These are phyloP conservation scores for Campoplex nolae DNA, from an alignment of 2,888 invertebrate genomes.

Conservation along the genomic window DNA sequence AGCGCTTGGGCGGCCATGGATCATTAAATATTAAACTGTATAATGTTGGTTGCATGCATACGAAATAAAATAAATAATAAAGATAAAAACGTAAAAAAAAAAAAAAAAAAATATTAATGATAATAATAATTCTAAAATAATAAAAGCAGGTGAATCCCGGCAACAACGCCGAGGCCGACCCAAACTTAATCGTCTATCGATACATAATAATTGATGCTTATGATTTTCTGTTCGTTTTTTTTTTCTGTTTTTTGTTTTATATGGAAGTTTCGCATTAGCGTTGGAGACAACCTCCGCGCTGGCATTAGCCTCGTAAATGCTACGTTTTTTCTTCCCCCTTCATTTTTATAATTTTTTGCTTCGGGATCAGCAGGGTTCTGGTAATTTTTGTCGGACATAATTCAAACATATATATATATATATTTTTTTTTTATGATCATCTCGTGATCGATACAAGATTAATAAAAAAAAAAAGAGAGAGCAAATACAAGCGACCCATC, in stretches of 20 bases:
- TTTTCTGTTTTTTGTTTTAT: slow-evolving; percentile 70
- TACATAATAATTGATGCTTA: slow-evolving; percentile 74
- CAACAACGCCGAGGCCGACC: slow-evolving; percentile 73
- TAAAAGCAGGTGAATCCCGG: slow-evolving; percentile 68
- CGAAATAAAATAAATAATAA: slow-evolving; percentile 74
- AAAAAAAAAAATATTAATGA: slow-evolving; percentile 61
- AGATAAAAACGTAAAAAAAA: slow-evolving; percentile 61
- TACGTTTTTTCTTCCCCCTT: slow-evolving; percentile 74
- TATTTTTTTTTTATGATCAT: slow-evolving; percentile 32
- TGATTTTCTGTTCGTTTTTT: slow-evolving; percentile 69
- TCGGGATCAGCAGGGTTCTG: slow-evolving; percentile 65
- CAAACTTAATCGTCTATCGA: slow-evolving; percentile 77
- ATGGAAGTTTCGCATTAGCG: slow-evolving; percentile 79
- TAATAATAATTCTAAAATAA: slow-evolving; percentile 60
- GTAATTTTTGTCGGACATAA: slow-evolving; percentile 53
- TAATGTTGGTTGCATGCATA: slow-evolving; percentile 79
- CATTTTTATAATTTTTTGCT: slow-evolving; percentile 67
- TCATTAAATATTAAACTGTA: slow-evolving; percentile 70
- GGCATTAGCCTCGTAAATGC: slow-evolving; percentile 80
- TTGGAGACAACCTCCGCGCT: slow-evolving; percentile 80
- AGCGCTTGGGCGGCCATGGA: slow-evolving; percentile 73
- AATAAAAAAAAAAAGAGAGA: slow-evolving; percentile 14
- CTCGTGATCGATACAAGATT: slow-evolving; percentile 38
- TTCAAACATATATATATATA: background rate
- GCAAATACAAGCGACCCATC: slow-evolving; percentile 1